Conservation (phyloP, 2,888 invertebrate species). For the Emmelina monodactyla region DNA sequence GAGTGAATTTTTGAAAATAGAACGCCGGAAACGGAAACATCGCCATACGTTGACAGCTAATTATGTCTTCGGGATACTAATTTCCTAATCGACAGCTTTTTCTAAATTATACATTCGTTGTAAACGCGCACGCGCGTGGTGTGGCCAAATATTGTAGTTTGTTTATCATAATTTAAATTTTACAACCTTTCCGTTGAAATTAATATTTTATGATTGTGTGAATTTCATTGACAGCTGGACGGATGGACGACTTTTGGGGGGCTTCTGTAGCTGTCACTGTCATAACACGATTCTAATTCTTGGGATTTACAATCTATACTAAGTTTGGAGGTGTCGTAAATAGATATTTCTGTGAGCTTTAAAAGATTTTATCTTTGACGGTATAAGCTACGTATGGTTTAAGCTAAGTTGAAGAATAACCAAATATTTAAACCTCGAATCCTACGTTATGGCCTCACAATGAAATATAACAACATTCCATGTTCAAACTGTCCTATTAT, state of each 20-base stretch:
- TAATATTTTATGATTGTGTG: slow-evolving; percentile 43
- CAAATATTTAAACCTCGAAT: too few relatives aligned
- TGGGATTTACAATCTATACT: too few relatives aligned
- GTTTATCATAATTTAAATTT: slow-evolving; percentile 51
- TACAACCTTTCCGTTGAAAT: slow-evolving; percentile 43
- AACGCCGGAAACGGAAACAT: slow-evolving; percentile 60
- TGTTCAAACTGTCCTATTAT: slow-evolving; percentile 42
- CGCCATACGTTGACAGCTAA: slow-evolving; percentile 59
- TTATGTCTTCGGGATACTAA: slow-evolving; percentile 52
- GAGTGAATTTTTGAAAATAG: slow-evolving; percentile 59
- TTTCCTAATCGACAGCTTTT: slow-evolving; percentile 56
- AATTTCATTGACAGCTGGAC: slow-evolving; percentile 41
- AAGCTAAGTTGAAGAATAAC: too few relatives aligned
- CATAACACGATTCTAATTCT: too few relatives aligned
- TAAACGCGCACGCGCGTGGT: slow-evolving; percentile 20
- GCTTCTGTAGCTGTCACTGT: neutral
- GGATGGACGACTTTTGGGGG: slow-evolving; percentile 23
- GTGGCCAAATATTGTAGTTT: slow-evolving; percentile 27
- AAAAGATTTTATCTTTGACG: too few relatives aligned
- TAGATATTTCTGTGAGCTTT: too few relatives aligned
- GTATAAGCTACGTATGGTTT: too few relatives aligned
- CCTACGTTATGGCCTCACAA: slow-evolving; percentile 38
- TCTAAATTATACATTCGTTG: slow-evolving; percentile 24
- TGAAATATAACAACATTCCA: slow-evolving; percentile 57
- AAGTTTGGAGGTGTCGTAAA: too few relatives aligned